Conservation (phyloP, 2,113 vertebrate genomes). For the Boulengeromyrus knoepffleri region DNA sequence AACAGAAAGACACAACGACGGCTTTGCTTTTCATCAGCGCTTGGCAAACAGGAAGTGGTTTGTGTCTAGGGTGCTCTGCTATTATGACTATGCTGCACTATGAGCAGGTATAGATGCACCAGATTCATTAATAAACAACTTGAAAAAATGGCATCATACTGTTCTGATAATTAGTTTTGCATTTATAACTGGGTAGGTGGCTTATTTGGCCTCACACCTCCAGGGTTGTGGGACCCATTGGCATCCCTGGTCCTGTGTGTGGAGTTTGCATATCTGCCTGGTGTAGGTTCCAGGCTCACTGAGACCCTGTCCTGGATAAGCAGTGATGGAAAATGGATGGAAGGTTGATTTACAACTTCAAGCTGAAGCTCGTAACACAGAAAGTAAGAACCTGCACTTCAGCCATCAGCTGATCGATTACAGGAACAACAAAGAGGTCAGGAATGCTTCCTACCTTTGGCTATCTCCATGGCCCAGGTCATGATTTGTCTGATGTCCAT, state of each 20-base stretch:
- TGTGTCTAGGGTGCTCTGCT: background rate
- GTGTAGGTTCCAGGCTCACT: background rate
- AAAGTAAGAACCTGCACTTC: background rate
- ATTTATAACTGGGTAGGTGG: background rate
- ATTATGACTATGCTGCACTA: background rate
- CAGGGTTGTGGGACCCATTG: background rate
- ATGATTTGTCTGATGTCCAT: constrained; percentile 98
- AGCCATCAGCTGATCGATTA: background rate
- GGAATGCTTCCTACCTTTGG: constrained; percentile 74
- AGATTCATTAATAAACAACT: background rate
- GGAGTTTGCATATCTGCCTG: background rate
- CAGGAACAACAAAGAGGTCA: background rate
- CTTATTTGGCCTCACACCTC: background rate
- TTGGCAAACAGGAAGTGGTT: background rate
- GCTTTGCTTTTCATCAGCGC: background rate
- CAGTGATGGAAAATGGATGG: background rate
- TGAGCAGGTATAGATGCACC: background rate
- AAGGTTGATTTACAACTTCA: background rate
- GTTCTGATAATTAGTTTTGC: background rate
- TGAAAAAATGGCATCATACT: background rate
- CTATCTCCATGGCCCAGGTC: constrained; percentile 93
- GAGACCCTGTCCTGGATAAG: background rate
- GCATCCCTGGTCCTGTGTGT: background rate
- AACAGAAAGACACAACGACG: background rate
- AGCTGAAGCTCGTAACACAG: background rate